A percentile compares a stretch with the other conserved stretches of the same genome.
Conservation (phyloP, 1,140 invertebrate species). For the Drosophila orena region DNA sequence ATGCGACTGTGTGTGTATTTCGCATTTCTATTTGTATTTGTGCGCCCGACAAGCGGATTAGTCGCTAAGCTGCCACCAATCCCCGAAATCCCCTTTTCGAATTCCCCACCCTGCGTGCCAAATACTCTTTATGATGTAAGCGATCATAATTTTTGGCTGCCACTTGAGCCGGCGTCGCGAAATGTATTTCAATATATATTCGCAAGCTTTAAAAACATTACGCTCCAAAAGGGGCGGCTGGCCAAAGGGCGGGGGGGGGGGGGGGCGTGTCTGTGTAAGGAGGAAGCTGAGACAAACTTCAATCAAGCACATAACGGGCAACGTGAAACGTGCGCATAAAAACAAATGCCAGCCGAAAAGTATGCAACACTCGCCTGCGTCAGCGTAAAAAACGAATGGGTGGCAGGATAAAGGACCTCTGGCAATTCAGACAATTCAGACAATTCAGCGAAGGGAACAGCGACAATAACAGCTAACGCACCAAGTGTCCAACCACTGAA, state of each 20-base stretch:
- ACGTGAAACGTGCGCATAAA: conserved; percentile 66
- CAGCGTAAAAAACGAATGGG: conserved; percentile 48
- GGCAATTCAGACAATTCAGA: conserved; percentile 43
- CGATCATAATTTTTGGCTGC: conserved; percentile 48
- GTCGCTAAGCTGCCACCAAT: conserved; percentile 52
- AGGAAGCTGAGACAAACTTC: conserved; percentile 42
- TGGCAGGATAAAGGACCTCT: conserved; percentile 34
- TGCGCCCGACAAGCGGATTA: conserved; percentile 69
- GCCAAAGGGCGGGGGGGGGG: neutral
- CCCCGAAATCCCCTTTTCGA: conserved; percentile 5
- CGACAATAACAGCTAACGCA: conserved; percentile 5
- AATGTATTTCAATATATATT: conserved; percentile 22
- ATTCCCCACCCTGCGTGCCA: neutral
- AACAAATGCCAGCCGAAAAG: conserved; percentile 73
- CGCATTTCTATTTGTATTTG: conserved; percentile 39
- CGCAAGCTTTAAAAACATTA: conserved; percentile 27
- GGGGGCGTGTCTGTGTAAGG: too few relatives aligned
- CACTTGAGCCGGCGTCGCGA: neutral
- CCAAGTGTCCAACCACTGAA: conserved; percentile 16
- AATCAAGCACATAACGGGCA: conserved; percentile 54
- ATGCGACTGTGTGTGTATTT: conserved; percentile 20
- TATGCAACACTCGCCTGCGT: conserved; percentile 71
- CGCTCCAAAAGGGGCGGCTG: too few relatives aligned
- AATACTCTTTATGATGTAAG: conserved; percentile 32
- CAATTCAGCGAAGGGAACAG: conserved; percentile 28